Evolutionary conservation across 2,113 vertebrate genomes (phyloP), one percentile per base, ranked within the genome.

Genomic region (Sceloporus undulatus): DNA sequence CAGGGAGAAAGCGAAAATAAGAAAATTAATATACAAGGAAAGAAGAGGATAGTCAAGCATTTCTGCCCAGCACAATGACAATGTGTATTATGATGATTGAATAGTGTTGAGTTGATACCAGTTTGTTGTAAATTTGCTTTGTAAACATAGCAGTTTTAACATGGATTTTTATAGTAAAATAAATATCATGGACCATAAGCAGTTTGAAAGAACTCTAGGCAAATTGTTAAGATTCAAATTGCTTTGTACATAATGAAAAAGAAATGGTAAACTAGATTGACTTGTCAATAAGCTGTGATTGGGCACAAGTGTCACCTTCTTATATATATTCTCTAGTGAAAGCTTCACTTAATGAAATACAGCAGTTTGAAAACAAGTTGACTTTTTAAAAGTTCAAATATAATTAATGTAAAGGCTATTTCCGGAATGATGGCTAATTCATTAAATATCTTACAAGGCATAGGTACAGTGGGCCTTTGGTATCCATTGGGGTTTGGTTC

Each of bases 241-340:
- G 79, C 93, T 92, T 93, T 79, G 62, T 88, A 25, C 3, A 48
- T 90, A 81, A 91, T 70, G 84, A 29, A 86, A 90, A 79, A 62
- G 91, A 93, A 90, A 89, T 91, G 14, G 5, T 89, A 70, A 93
- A 93, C 84, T 91, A 2, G 0, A 0, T 82, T 93, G 92, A 93
- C 96, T 96, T 95, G 94, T 96, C 95, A 96, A 87, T 96, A 96
- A 96, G 96, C 81, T 88, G 84, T 94, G 87, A 90, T 91, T 94
- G 81, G 95, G 90, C 93, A 93, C 66, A 88, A 21, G 62, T 92
- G 74, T 92, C 88, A 86, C 77, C 52, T 93, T 94, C 77, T 82
- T 93, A 38, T 87, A 11, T 92, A n/a, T 76, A 74, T 94, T 92
- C 71, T 84, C 84, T 94, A 88, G 73, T 94, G 91, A 94, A 93